These are phyloP conservation scores for Salvelinus alpinus DNA, from an alignment of 2,113 vertebrate species.

Conservation along the genomic window DNA sequence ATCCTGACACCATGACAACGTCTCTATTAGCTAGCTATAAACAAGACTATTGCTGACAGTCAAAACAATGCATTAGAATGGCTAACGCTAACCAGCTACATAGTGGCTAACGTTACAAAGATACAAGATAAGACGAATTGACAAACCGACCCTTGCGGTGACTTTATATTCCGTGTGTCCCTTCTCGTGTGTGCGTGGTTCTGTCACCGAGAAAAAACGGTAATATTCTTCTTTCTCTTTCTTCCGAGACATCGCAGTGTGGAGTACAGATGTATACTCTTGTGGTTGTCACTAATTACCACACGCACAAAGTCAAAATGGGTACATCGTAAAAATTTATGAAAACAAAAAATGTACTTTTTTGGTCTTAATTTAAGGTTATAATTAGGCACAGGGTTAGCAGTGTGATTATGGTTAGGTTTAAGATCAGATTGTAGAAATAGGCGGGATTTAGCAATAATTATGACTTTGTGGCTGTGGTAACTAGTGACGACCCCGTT, in stretches of 20 bases:
- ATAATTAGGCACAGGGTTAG: background rate
- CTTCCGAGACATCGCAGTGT: constrained; percentile 78
- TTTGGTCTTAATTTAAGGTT: too few species aligned
- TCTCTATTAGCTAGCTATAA: too few species aligned
- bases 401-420: background rate
- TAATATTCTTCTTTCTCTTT: constrained; percentile 79
- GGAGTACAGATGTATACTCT: background rate
- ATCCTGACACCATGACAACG: too few species aligned
- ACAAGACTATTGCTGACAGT: too few species aligned
- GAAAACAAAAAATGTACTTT: too few species aligned
- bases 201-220: constrained; percentile 82
- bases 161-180: constrained; percentile 92
- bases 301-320: too few species aligned
- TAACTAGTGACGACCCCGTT: constrained; percentile 19
- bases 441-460: too few species aligned
- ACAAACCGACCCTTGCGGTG: constrained; percentile 79
- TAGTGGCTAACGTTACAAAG: background rate
- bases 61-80: background rate
- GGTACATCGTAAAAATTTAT: too few species aligned
- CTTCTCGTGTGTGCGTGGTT: constrained; percentile 83
- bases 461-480: too few species aligned
- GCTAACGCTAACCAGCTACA: background rate
- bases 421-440: too few species aligned
- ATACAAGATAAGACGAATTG: background rate
- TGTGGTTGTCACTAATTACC: background rate